Conservation (phyloP, 1,140 invertebrate species). For the Pomphorhynchus laevis region DNA sequence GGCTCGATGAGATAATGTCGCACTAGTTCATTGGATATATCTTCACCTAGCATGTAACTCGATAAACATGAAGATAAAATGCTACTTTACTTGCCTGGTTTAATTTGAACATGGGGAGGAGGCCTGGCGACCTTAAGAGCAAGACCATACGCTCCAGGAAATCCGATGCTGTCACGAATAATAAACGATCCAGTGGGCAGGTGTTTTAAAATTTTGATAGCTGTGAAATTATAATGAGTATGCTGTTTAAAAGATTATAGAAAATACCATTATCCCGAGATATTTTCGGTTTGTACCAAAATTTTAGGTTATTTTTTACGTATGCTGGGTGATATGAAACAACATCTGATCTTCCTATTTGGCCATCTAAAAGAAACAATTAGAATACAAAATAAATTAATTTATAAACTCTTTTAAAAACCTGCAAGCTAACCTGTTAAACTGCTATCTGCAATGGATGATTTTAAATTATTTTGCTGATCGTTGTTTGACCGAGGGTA, state of each 20-base stretch:
- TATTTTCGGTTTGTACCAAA: slow-evolving; percentile 84
- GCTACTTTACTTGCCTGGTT: too few relatives aligned
- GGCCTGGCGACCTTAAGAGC: slow-evolving; percentile 50
- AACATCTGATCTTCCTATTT: slow-evolving; percentile 23
- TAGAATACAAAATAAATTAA: slow-evolving; percentile 3
- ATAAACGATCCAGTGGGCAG: slow-evolving; percentile 65
- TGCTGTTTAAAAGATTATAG: background rate
- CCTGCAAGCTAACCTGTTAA: too few relatives aligned
- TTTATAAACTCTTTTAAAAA: too few relatives aligned
- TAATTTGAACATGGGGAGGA: slow-evolving; percentile 28
- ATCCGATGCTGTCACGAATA: slow-evolving; percentile 61
- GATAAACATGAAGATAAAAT: too few relatives aligned
- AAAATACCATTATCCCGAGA: slow-evolving; percentile 52
- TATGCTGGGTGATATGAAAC: slow-evolving; percentile 57
- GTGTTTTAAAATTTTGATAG: slow-evolving; percentile 46
- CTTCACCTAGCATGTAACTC: too few relatives aligned
- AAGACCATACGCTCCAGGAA: slow-evolving; percentile 74
- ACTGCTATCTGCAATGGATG: too few relatives aligned
- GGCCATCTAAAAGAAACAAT: slow-evolving; percentile 17
- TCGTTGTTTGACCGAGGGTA: too few relatives aligned
- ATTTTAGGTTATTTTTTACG: slow-evolving; percentile 53
- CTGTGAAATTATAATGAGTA: slow-evolving; percentile 22
- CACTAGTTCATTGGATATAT: slow-evolving; percentile 41
- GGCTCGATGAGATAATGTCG: slow-evolving; percentile 87
- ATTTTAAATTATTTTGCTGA: too few relatives aligned